A percentile compares a stretch with the other conserved stretches of the same genome.
These are phyloP conservation scores for Lithobius niger DNA, from an alignment of 1,140 invertebrate species.

Conservation along the genomic window DNA sequence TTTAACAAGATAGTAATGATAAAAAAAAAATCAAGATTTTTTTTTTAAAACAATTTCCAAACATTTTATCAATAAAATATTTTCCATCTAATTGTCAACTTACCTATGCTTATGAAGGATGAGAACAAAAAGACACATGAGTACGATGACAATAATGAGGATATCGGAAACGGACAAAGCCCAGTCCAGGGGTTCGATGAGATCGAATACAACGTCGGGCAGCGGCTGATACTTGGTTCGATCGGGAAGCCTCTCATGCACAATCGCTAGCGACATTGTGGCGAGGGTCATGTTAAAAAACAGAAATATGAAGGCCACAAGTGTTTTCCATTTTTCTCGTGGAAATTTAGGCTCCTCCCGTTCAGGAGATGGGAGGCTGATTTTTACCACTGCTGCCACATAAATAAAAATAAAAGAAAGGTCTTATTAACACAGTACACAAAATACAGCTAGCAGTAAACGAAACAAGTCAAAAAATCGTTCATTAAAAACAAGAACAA, in stretches of 20 bases:
- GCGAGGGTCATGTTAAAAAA: constrained; percentile 33
- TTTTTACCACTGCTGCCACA: constrained; percentile 32
- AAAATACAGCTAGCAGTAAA: neutral
- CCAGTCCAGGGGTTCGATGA: constrained; percentile 53
- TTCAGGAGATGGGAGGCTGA: constrained; percentile 40
- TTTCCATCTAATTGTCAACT: constrained; percentile 13
- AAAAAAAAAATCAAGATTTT: no score
- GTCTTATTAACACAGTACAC: no score
- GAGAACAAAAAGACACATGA: constrained; percentile 53
- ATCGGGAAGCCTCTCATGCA: constrained; percentile 72
- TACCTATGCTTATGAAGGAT: constrained; percentile 72
- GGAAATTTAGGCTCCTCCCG: constrained; percentile 49
- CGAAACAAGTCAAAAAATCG: neutral
- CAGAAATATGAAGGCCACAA: constrained; percentile 37
- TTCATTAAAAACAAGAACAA: no score
- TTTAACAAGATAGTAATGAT: neutral
- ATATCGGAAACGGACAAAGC: constrained; percentile 70
- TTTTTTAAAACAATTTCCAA: no score
- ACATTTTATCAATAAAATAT: no score
- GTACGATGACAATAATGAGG: constrained; percentile 64
- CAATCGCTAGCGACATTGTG: constrained; percentile 52
- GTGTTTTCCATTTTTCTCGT: constrained; percentile 55
- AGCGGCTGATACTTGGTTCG: constrained; percentile 51
- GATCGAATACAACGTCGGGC: constrained; percentile 66
- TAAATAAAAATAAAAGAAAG: neutral